Percentiles rank a stretch among this genome's conserved stretches.
Conservation (phyloP, 1,140 invertebrate genomes). For the Mercenaria mercenaria region DNA sequence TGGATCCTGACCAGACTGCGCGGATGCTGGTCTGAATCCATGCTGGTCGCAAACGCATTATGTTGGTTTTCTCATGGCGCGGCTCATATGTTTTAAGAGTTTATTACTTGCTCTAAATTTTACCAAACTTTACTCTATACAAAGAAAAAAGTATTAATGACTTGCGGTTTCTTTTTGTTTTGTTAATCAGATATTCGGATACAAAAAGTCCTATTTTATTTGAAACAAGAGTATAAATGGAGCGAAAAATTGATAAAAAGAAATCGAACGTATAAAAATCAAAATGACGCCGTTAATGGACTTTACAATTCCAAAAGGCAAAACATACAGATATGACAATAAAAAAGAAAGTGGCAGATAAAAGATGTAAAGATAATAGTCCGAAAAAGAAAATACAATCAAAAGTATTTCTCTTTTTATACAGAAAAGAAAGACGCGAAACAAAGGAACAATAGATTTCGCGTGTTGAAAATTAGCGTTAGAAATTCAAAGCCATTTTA, state of each 20-base stretch:
- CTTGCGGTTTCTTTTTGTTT: too few relatives aligned
- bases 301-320: background rate
- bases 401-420: background rate
- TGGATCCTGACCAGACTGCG: too few relatives aligned
- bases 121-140: too few relatives aligned
- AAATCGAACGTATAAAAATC: background rate
- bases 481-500: background rate
- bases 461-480: background rate
- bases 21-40: too few relatives aligned
- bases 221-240: background rate
- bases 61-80: too few relatives aligned
- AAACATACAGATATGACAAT: background rate
- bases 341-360: background rate
- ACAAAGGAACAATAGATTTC: background rate
- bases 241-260: background rate
- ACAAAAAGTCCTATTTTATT: background rate
- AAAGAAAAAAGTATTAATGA: too few relatives aligned
- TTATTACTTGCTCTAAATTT: too few relatives aligned
- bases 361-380: constrained; percentile 6
- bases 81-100: too few relatives aligned
- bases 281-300: too few relatives aligned
- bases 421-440: background rate
- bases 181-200: too few relatives aligned
- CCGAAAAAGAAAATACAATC: background rate
- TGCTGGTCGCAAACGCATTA: too few relatives aligned